phyloP scores from a whole-genome alignment of 2,797 vertebrate species.

The Mus caroli region DNA sequence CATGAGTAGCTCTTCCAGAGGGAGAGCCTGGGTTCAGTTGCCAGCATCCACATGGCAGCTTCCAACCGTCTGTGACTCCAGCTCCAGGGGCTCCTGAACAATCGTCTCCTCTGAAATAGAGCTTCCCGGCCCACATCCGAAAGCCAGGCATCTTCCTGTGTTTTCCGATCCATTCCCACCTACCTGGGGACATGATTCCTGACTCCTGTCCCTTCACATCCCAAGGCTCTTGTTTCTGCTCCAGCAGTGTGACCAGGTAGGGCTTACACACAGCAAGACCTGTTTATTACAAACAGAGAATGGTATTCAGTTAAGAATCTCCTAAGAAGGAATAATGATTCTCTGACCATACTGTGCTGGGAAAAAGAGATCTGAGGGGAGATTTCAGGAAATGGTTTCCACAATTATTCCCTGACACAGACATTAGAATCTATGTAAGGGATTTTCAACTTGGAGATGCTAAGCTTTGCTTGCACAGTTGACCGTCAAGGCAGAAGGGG shows the following conservation, averaged over 20 bases:
- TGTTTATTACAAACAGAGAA: background rate
- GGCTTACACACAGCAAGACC: background rate
- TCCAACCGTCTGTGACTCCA: background rate
- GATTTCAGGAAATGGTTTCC: background rate
- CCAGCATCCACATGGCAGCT: background rate
- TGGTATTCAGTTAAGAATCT: background rate
- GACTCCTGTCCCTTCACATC: background rate
- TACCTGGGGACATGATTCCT: background rate
- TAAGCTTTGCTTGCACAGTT: background rate
- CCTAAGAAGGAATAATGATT: background rate
- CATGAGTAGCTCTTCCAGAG: background rate
- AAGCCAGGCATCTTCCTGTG: background rate
- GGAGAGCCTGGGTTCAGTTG: background rate
- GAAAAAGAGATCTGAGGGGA: background rate
- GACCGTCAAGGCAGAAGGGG: background rate
- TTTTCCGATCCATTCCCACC: background rate
- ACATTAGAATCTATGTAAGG: background rate
- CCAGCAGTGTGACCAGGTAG: background rate
- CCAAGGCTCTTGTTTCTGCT: background rate
- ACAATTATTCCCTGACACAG: background rate
- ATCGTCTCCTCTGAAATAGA: background rate
- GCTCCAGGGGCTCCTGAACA: background rate
- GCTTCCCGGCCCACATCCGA: background rate
- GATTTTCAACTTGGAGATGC: background rate
- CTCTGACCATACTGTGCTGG: background rate